Conservation (phyloP, 2,888 invertebrate species). For the Lamproptera curius region DNA sequence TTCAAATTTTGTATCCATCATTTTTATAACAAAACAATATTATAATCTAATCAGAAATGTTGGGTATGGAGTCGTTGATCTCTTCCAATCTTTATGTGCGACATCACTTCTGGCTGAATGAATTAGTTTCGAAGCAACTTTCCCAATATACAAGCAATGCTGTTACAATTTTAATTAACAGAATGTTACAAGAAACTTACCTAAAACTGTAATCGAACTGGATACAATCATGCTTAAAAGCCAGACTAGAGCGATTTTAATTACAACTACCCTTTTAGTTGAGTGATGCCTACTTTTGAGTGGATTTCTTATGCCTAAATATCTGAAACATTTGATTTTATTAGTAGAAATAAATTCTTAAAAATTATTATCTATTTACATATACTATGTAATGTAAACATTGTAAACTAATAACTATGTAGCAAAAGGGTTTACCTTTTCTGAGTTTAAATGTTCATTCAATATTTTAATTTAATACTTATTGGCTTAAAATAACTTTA, state of each 20-base stretch:
- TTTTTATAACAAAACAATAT: background rate
- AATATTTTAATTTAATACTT: too few relatives aligned
- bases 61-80: too few relatives aligned
- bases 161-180: background rate
- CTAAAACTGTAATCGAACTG: conserved; percentile 90
- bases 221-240: conserved; percentile 92
- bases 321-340: conserved; percentile 74
- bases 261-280: conserved; percentile 88
- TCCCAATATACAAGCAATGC: background rate
- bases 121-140: background rate
- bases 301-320: conserved; percentile 93
- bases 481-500: too few relatives aligned
- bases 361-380: too few relatives aligned
- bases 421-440: too few relatives aligned
- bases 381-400: too few relatives aligned
- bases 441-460: too few relatives aligned
- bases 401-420: too few relatives aligned
- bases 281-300: conserved; percentile 90
- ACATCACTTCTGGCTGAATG: too few relatives aligned
- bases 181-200: conserved; percentile 65
- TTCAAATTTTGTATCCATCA: background rate
- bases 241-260: conserved; percentile 96
- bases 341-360: too few relatives aligned
- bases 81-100: too few relatives aligned
- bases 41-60: too few relatives aligned